phyloP scores from a whole-genome alignment of 2,797 vertebrate genomes.

The Onychomys leucogaster region DNA sequence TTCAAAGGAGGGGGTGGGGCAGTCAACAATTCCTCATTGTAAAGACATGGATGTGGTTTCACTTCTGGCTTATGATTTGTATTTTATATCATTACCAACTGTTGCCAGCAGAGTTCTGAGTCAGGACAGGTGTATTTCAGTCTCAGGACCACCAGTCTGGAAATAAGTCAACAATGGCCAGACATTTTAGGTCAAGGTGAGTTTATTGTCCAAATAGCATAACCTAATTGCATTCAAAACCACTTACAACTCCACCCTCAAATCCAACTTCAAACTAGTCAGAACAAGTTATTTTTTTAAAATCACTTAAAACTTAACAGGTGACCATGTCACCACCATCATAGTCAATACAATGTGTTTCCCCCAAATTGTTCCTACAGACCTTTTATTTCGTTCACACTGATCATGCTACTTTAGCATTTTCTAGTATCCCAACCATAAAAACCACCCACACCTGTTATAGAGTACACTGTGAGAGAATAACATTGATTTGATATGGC shows the following conservation, averaged over 20 bases:
- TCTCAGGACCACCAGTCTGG: background rate
- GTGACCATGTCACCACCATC: conserved; percentile 83
- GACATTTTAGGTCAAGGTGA: conserved; percentile 89
- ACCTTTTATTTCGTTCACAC: conserved; percentile 76
- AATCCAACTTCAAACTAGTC: conserved; percentile 89
- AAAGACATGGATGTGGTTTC: background rate
- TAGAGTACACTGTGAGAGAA: conserved; percentile 90
- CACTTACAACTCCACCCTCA: conserved; percentile 89
- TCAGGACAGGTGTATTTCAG: background rate
- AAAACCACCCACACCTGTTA: conserved; percentile 86
- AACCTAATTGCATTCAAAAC: conserved; percentile 89
- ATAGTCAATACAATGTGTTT: conserved; percentile 77
- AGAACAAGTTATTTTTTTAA: conserved; percentile 87
- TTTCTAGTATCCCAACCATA: conserved; percentile 87
- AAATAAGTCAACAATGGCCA: conserved; percentile 55
- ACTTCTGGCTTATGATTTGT: background rate
- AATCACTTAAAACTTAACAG: conserved; percentile 89
- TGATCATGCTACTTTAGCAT: conserved; percentile 86
- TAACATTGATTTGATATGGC: conserved; percentile 91
- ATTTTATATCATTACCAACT: background rate
- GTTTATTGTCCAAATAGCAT: conserved; percentile 93
- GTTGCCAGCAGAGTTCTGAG: background rate
- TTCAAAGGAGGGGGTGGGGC: background rate
- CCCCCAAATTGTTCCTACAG: conserved; percentile 85
- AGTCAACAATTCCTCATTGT: background rate